phyloP scores from a whole-genome alignment of 2,113 vertebrate species.

The Balaeniceps rex region DNA sequence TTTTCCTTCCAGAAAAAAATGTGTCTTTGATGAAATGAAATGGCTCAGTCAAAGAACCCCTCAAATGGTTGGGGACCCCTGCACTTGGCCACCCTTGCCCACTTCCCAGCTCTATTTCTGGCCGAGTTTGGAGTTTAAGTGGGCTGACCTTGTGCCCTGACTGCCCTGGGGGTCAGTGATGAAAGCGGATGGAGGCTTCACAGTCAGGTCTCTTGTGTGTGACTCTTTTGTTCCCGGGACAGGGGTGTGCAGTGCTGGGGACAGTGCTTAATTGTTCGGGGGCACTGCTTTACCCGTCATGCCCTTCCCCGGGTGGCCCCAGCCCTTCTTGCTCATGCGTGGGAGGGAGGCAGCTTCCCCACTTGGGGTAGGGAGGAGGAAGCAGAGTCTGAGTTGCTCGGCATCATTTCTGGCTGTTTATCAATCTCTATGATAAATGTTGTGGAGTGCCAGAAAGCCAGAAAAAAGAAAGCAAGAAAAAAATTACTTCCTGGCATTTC shows the following conservation, averaged over 20 bases:
- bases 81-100: conserved; percentile 51
- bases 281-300: conserved; percentile 57
- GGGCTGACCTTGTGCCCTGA: conserved; percentile 72
- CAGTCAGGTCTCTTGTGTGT: conserved; percentile 70
- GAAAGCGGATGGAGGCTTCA: conserved; percentile 71
- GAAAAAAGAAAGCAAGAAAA: background rate
- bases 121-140: conserved; percentile 51
- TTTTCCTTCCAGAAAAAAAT: conserved; percentile 50
- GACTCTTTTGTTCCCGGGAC: conserved; percentile 63
- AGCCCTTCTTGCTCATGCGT: conserved; percentile 51
- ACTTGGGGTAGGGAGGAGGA: conserved; percentile 16
- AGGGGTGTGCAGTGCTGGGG: conserved; percentile 59
- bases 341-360: conserved; percentile 57
- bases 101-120: conserved; percentile 71
- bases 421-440: background rate
- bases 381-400: background rate
- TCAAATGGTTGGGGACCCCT: conserved; percentile 55
- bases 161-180: conserved; percentile 72
- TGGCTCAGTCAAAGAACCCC: conserved; percentile 61
- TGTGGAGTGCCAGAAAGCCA: background rate
- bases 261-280: conserved; percentile 75
- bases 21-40: conserved; percentile 65
- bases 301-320: conserved; percentile 45
- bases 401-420: conserved; percentile 24
- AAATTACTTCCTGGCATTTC: background rate